These are phyloP conservation scores for Luffia ferchaultella DNA, from an alignment of 2,888 invertebrate species.

Conservation along the genomic window DNA sequence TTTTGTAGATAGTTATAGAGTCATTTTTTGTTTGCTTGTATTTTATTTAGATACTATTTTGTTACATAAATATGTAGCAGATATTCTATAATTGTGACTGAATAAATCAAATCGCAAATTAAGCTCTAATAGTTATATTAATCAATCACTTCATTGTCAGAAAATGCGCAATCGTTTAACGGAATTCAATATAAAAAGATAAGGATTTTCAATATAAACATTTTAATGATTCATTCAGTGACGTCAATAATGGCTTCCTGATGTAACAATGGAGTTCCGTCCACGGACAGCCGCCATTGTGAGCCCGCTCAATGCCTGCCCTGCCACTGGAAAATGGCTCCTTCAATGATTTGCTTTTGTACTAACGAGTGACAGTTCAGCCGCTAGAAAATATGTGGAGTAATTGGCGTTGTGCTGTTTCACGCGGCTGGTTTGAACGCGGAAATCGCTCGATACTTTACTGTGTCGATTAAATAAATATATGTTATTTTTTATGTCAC, in stretches of 20 bases:
- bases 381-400: slow-evolving; percentile 22
- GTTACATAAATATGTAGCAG: too few relatives aligned
- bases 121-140: too few relatives aligned
- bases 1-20: too few relatives aligned
- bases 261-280: slow-evolving; percentile 53
- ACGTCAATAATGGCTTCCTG: slow-evolving; percentile 60
- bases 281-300: slow-evolving; percentile 50
- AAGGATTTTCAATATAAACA: slow-evolving; percentile 47
- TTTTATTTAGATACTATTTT: too few relatives aligned
- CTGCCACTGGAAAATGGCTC: slow-evolving; percentile 49
- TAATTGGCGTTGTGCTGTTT: slow-evolving; percentile 23
- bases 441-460: too few relatives aligned
- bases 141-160: too few relatives aligned
- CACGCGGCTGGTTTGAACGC: too few relatives aligned
- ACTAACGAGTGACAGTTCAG: slow-evolving; percentile 34
- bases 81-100: too few relatives aligned
- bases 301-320: slow-evolving; percentile 37
- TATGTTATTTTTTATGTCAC: too few relatives aligned
- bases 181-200: neutral
- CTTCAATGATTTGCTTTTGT: slow-evolving; percentile 45
- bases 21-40: too few relatives aligned
- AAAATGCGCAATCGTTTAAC: neutral
- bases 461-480: too few relatives aligned
- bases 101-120: too few relatives aligned
- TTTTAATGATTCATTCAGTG: slow-evolving; percentile 55